These are phyloP conservation scores for Acanthaster planci DNA, from an alignment of 35 echinoderm and acorn worm genomes.

Conservation along the genomic window DNA sequence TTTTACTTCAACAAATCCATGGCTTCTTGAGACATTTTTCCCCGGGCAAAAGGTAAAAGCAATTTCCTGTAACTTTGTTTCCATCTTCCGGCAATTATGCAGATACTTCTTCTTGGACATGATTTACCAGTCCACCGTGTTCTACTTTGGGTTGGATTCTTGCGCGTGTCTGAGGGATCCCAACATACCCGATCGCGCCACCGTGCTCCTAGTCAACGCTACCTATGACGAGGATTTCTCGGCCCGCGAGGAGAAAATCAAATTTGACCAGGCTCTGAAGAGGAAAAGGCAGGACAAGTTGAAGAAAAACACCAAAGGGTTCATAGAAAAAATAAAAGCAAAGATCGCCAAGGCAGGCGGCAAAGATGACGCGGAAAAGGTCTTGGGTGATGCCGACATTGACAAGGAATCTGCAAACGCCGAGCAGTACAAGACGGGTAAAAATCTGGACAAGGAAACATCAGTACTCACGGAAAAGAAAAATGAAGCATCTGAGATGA, in stretches of 20 bases:
- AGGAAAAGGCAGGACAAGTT: neutral
- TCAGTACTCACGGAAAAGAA: neutral
- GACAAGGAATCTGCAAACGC: too few relatives aligned
- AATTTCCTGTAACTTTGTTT: too few relatives aligned
- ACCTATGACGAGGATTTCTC: slow-evolving; percentile 47
- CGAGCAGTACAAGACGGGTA: too few relatives aligned
- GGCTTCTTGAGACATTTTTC: too few relatives aligned
- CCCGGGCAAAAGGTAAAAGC: too few relatives aligned
- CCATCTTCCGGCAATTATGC: neutral
- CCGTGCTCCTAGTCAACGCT: slow-evolving; percentile 26
- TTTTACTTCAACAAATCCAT: too few relatives aligned
- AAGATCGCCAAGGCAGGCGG: neutral
- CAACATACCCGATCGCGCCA: neutral
- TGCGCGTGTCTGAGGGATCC: neutral
- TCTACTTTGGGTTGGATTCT: slow-evolving; percentile 35
- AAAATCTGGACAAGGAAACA: neutral
- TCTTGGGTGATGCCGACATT: neutral
- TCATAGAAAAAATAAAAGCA: neutral
- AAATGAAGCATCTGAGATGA: neutral
- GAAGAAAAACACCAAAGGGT: neutral
- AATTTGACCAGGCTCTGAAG: slow-evolving; percentile 27
- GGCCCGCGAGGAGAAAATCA: slow-evolving; percentile 46
- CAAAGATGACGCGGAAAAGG: neutral
- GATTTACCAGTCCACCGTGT: slow-evolving; percentile 37
- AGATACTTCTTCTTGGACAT: slow-evolving; percentile 54